Evolutionary conservation across 2,797 vertebrate species (phyloP).

Genomic region (Catamblyrhynchus diadema): DNA sequence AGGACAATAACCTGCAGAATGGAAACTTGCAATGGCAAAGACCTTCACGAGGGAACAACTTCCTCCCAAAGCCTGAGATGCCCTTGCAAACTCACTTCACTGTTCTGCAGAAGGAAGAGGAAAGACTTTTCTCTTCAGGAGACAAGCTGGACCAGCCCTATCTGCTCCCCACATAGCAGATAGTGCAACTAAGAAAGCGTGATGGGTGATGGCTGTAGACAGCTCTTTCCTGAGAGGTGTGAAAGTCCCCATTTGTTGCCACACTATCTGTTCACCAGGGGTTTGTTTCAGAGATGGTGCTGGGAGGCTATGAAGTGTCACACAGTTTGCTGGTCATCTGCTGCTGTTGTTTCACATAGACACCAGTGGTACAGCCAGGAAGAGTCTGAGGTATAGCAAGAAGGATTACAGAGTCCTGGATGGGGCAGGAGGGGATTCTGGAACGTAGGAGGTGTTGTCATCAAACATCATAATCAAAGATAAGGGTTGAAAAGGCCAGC

Average conservation of each 20-base stretch:
- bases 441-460: accelerated
- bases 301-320: neutral
- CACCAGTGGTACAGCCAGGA: neutral
- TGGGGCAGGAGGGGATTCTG: neutral
- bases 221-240: neutral
- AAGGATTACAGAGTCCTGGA: neutral
- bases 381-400: neutral
- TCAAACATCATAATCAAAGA: neutral
- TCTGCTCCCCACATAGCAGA: neutral
- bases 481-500: neutral
- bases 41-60: neutral
- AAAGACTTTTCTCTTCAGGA: neutral
- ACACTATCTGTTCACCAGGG: neutral
- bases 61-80: neutral
- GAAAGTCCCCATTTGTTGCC: neutral
- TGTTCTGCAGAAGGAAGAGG: neutral
- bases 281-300: neutral
- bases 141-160: neutral
- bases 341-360: neutral
- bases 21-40: neutral
- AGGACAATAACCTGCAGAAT: neutral
- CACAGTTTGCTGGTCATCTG: neutral
- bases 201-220: too few species aligned
- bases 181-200: accelerated
- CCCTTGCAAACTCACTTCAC: neutral